These are phyloP conservation scores for Calycopis cecrops DNA, from an alignment of 1,140 invertebrate genomes.

Conservation along the genomic window DNA sequence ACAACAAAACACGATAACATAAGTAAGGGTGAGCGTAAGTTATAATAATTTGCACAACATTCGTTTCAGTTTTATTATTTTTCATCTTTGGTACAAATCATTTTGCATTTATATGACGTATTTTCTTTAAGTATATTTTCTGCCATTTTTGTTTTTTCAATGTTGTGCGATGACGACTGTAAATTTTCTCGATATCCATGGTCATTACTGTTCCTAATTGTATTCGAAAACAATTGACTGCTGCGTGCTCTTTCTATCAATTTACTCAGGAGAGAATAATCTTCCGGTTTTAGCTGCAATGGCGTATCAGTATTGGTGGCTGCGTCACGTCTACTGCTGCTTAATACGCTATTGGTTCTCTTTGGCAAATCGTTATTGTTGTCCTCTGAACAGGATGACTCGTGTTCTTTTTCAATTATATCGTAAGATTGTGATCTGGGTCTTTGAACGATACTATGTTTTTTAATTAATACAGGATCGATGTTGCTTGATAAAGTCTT, in stretches of 20 bases:
- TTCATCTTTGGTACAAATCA: slow-evolving; percentile 44
- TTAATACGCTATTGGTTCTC: neutral
- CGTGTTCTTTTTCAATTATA: no score
- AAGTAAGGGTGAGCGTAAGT: no score
- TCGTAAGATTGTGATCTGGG: no score
- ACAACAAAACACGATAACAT: no score
- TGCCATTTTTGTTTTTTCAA: slow-evolving; percentile 17
- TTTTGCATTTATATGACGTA: slow-evolving; percentile 51
- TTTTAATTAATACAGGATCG: neutral
- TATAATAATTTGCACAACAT: no score
- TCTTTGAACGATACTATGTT: no score
- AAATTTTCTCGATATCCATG: slow-evolving; percentile 17
- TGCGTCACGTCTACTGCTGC: neutral
- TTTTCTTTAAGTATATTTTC: slow-evolving; percentile 42
- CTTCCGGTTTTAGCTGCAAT: neutral
- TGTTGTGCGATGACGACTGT: slow-evolving; percentile 35
- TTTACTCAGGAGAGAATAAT: neutral
- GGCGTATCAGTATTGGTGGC: neutral
- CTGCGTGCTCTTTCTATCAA: neutral
- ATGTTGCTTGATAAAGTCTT: slow-evolving; percentile 2
- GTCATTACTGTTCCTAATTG: neutral
- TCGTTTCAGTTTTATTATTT: neutral
- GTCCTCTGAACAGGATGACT: no score
- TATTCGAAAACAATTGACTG: neutral
- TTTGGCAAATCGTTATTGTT: no score